Conservation (phyloP, 1,140 invertebrate species). For the Bemisia tabaci region DNA sequence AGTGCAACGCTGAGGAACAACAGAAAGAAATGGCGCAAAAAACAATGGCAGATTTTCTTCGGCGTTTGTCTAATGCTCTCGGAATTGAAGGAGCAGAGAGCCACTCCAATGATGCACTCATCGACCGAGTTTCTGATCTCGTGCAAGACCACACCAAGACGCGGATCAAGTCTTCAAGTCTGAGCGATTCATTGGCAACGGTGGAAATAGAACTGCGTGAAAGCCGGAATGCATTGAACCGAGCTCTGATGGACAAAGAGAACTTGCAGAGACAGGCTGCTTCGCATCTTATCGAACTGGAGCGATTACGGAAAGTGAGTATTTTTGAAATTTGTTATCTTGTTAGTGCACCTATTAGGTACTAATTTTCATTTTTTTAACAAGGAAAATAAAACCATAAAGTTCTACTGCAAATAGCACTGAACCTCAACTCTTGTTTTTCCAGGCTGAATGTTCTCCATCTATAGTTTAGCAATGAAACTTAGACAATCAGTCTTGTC, state of each 20-base stretch:
- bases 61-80: slow-evolving; percentile 47
- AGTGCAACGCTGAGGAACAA: slow-evolving; percentile 48
- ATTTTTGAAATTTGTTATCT: slow-evolving; percentile 1
- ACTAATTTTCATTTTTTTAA: no score
- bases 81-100: slow-evolving; percentile 37
- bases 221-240: slow-evolving; percentile 47
- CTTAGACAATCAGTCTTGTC: no score
- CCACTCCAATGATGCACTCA: slow-evolving; percentile 43
- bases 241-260: slow-evolving; percentile 47
- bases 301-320: slow-evolving; percentile 41
- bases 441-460: no score
- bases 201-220: slow-evolving; percentile 48
- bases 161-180: slow-evolving; percentile 36
- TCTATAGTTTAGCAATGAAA: no score
- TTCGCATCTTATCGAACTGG: slow-evolving; percentile 45
- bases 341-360: no score
- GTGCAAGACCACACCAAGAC: slow-evolving; percentile 44
- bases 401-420: no score
- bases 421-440: no score
- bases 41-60: slow-evolving; percentile 45
- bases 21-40: slow-evolving; percentile 46
- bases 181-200: slow-evolving; percentile 43
- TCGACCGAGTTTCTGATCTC: slow-evolving; percentile 54
- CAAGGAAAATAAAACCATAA: no score
- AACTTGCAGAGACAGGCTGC: slow-evolving; percentile 50